Evolutionary conservation across 2,888 invertebrate genomes (phyloP).

Genomic region (Kryphioiulus occultus): DNA sequence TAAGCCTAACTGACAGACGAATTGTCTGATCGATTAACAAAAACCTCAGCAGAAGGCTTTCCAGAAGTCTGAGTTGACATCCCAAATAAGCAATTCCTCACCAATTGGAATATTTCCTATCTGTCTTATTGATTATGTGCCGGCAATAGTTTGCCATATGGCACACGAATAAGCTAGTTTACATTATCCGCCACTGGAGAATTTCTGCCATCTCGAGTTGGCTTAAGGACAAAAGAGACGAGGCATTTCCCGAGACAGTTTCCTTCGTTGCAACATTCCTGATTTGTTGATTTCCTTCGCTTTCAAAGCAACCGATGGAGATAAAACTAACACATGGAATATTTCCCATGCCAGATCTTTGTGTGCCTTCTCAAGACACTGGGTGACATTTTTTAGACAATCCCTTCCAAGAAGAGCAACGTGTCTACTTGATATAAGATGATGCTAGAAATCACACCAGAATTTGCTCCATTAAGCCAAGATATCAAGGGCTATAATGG

Average conservation of each 20-base stretch:
- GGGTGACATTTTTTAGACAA: not conserved
- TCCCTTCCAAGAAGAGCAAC: not conserved
- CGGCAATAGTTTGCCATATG: not conserved
- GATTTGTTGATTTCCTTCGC: slow-evolving; percentile 9
- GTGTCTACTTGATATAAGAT: not conserved
- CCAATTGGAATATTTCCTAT: not conserved
- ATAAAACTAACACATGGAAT: slow-evolving; percentile 1
- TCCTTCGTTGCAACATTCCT: not conserved
- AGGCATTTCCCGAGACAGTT: not conserved
- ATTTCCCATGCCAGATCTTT: not conserved
- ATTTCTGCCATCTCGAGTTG: not conserved
- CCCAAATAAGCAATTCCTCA: not conserved
- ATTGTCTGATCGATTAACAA: not conserved
- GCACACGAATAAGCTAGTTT: not conserved
- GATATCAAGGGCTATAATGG: not conserved
- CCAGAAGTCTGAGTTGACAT: slow-evolving; percentile 3
- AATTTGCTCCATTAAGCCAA: slow-evolving; percentile 8
- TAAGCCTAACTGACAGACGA: not conserved
- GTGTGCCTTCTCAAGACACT: not conserved
- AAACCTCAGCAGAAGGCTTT: not conserved
- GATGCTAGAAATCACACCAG: not conserved
- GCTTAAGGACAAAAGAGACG: slow-evolving; percentile 3
- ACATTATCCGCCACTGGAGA: not conserved
- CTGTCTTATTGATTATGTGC: not conserved
- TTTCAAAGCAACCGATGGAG: not conserved